Percentiles rank a stretch among this genome's conserved stretches.
These are phyloP conservation scores for Phylloscopus whistleri DNA, from an alignment of 2,113 vertebrate species.

Conservation along the genomic window DNA sequence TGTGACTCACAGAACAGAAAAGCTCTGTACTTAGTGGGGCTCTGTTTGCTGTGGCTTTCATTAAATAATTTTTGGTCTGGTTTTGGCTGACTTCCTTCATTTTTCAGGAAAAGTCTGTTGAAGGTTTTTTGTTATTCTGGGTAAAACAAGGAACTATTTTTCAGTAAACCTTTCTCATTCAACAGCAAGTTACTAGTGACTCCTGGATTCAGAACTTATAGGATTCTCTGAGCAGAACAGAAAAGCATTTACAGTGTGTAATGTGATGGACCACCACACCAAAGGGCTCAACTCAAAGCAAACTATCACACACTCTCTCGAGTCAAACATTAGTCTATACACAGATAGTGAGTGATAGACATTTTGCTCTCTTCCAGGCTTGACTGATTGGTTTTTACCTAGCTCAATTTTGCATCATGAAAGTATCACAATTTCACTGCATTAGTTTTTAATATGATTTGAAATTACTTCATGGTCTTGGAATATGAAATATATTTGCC, in stretches of 20 bases:
- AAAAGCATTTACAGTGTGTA: not conserved
- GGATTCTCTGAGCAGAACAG: not conserved
- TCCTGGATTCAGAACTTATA: not conserved
- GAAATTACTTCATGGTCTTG: not conserved
- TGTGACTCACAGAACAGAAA: not conserved
- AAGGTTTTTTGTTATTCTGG: not conserved
- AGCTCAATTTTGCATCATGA: not conserved
- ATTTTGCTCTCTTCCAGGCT: not conserved
- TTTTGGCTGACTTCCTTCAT: not conserved
- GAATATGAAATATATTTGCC: not conserved
- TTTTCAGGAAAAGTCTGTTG: not conserved
- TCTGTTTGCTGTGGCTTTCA: not conserved
- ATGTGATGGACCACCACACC: not conserved
- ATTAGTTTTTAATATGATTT: not conserved
- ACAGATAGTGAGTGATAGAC: not conserved
- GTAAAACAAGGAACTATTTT: not conserved
- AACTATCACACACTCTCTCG: not conserved
- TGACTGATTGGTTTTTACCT: not conserved
- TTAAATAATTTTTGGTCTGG: not conserved
- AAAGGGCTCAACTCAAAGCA: not conserved
- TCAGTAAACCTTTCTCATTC: not conserved
- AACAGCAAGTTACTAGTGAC: not conserved
- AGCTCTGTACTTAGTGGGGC: not conserved
- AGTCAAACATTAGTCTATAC: not conserved
- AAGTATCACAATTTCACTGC: not conserved